phyloP scores from a whole-genome alignment of 1,140 invertebrate genomes.

The Aphelenchoides avenae region DNA sequence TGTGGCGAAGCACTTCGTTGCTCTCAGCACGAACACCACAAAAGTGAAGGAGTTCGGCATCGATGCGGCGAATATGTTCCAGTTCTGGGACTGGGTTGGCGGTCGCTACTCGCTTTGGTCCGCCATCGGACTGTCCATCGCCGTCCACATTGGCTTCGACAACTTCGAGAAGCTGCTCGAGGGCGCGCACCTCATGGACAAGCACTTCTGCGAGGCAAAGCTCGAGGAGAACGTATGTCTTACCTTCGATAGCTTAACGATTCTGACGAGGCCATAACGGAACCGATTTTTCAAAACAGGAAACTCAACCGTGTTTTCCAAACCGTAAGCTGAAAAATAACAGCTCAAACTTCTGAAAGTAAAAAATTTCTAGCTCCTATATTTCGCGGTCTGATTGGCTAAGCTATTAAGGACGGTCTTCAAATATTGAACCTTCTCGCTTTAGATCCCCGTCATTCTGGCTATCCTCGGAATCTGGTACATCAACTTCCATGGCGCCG shows the following conservation, averaged over 20 bases:
- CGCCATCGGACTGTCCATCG: constrained; percentile 93
- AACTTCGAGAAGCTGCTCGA: constrained; percentile 87
- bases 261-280: too few relatives aligned
- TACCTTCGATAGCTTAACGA: constrained; percentile 1
- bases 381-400: too few relatives aligned
- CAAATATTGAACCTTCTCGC: constrained; percentile 43
- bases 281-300: too few relatives aligned
- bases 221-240: constrained; percentile 88
- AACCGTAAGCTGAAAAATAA: too few relatives aligned
- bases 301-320: not conserved
- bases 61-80: constrained; percentile 94
- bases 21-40: constrained; percentile 83
- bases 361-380: too few relatives aligned
- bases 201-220: constrained; percentile 81
- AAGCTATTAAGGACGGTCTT: too few relatives aligned
- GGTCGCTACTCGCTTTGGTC: constrained; percentile 92
- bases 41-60: constrained; percentile 69
- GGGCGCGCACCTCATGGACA: constrained; percentile 87
- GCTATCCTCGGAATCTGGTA: constrained; percentile 95
- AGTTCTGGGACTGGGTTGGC: constrained; percentile 99
- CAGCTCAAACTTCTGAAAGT: too few relatives aligned
- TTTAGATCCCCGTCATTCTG: constrained; percentile 83
- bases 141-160: constrained; percentile 79
- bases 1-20: constrained; percentile 95
- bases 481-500: constrained; percentile 84